Evolutionary conservation across 35 echinoderm and acorn worm species (phyloP), one percentile per base, ranked within the genome.

Genomic region (Strongylocentrotus purpuratus): DNA sequence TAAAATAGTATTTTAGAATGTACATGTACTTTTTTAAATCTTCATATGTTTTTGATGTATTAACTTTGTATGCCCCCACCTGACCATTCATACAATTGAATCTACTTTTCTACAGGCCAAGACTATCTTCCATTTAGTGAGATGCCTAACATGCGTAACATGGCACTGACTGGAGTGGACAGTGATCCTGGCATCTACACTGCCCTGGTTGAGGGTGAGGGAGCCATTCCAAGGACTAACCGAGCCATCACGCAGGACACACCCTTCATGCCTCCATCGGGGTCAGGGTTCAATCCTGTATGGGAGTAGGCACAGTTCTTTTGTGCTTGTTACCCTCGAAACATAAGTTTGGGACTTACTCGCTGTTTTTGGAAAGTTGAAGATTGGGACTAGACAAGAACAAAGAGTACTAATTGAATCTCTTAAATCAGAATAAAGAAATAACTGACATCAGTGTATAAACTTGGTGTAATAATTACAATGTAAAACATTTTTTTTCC

Each of bases 81-180:
- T 78, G 22, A 78, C 25, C 20, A 78, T 28, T 78, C 25, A 20
- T 33, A 31, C 10, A 58, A 58, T 94, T 94, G 60, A 32, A 71
- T 1, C 13, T 46, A 9, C 15, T 33, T 41, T 45, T 45, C 33
- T 41, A 15, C 94, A 99, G 98, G 98, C 13, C 96, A 99, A 93
- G 98, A 97, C 46, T 98, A 99, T 65, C 71, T 99, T 7, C 98
- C 98, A 17, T 99, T 99, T 99, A 97, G 96, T 11, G 98, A 99
- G 95, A 99, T 99, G 98, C 98, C 98, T 45, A 93, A 99, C 61
- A 96, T 99, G 7, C 96, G 98, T 15, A 99, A 99, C 89, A 99
- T 98, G 98, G 98, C 97, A 25, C 88, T 99, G 92, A 99, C 98
- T 0, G 98, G 98, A 14, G 96, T 97, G 28, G 98, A 99, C 88